Conservation (phyloP, 2,888 invertebrate genomes). For the Aspidiotus destructor region DNA sequence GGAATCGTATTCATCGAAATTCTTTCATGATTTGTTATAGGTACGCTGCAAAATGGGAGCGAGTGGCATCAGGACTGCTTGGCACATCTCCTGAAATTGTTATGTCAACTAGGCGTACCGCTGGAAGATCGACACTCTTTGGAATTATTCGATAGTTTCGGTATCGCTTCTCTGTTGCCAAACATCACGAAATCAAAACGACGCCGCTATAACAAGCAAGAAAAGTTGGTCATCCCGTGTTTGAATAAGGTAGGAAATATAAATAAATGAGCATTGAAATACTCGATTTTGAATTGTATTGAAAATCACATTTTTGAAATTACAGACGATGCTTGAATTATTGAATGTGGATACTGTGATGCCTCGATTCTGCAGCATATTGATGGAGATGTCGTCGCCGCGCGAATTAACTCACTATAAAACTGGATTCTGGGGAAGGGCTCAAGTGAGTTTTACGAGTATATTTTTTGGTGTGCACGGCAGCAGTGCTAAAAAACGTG, state of each 20-base stretch:
- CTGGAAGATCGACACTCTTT: conserved; percentile 41
- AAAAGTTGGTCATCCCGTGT: conserved; percentile 59
- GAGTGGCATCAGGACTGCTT: conserved; percentile 94
- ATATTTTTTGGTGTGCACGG: not conserved
- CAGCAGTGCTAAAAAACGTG: not conserved
- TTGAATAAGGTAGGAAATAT: conserved; percentile 46
- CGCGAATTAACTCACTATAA: conserved; percentile 75
- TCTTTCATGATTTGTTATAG: conserved; percentile 40
- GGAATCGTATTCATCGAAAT: too few relatives aligned
- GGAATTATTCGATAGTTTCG: conserved; percentile 35
- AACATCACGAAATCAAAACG: conserved; percentile 34
- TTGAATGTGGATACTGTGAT: conserved; percentile 77
- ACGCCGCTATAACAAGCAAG: conserved; percentile 40
- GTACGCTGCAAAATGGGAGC: conserved; percentile 62
- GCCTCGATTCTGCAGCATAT: conserved; percentile 71
- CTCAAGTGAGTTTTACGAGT: conserved; percentile 52
- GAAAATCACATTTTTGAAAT: not conserved
- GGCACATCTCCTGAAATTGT: conserved; percentile 71
- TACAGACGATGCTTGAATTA: conserved; percentile 45
- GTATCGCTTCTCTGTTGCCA: conserved; percentile 33
- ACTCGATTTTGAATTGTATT: not conserved
- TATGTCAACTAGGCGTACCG: conserved; percentile 68
- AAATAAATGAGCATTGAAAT: not conserved
- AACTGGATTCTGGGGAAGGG: conserved; percentile 85
- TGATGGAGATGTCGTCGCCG: conserved; percentile 74